phyloP scores from a whole-genome alignment of 2,113 vertebrate genomes.

The Galbula dea region DNA sequence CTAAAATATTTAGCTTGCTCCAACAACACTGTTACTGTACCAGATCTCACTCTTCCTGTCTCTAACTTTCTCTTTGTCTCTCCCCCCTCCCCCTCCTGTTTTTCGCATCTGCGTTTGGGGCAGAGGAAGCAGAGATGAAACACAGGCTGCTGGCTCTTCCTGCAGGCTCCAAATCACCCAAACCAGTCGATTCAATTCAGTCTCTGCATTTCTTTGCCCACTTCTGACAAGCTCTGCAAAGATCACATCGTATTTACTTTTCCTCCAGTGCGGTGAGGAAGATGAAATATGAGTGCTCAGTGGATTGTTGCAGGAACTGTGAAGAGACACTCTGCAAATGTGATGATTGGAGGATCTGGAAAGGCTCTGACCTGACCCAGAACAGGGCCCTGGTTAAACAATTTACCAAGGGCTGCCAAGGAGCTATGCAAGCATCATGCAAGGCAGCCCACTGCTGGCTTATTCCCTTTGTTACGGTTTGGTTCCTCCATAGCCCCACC shows the following conservation, averaged over 20 bases:
- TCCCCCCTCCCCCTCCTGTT: conserved; percentile 27
- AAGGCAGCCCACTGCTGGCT: not conserved
- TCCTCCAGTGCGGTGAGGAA: not conserved
- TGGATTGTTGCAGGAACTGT: not conserved
- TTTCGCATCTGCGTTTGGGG: conserved; percentile 34
- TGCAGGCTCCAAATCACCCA: not conserved
- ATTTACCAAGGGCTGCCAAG: not conserved
- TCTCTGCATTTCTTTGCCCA: not conserved
- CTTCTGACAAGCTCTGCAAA: conserved; percentile 8
- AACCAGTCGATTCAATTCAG: not conserved
- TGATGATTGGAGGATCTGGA: not conserved
- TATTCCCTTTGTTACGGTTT: not conserved
- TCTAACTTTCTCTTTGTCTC: conserved; percentile 6
- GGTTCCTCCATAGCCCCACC: too few relatives aligned
- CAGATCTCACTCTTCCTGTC: not conserved
- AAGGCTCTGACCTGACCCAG: not conserved
- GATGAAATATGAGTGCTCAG: not conserved
- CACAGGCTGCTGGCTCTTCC: conserved; percentile 32
- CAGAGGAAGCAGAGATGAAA: conserved; percentile 29
- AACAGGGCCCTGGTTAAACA: not conserved
- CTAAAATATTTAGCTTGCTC: not conserved
- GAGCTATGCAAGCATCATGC: not conserved
- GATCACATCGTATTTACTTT: not conserved
- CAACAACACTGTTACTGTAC: not conserved
- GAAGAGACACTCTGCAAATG: not conserved